Evolutionary conservation across 2,888 invertebrate genomes (phyloP).

Genomic region (Diarsia mendica): DNA sequence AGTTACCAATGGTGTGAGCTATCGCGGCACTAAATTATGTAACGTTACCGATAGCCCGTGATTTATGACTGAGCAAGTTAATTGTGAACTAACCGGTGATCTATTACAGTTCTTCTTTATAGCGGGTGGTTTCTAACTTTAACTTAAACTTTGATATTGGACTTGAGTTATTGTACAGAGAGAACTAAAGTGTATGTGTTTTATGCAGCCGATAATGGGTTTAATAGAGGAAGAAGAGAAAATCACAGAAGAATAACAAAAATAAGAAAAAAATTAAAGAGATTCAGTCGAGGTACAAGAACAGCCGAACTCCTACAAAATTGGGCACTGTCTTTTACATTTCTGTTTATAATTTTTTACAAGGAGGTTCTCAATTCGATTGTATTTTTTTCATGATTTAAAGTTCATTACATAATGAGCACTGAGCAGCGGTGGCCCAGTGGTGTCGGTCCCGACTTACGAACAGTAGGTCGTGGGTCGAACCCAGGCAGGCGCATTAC

Average conservation of each 20-base stretch:
- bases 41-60: constrained; percentile 37
- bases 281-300: neutral
- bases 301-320: no score
- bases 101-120: neutral
- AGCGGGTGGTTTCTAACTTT: neutral
- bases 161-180: neutral
- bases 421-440: no score
- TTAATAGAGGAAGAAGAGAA: neutral
- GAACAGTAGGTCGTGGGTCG: no score
- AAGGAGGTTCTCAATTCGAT: no score
- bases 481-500: no score
- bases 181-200: neutral
- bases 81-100: constrained; percentile 29
- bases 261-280: neutral
- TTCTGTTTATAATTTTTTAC: no score
- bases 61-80: constrained; percentile 40
- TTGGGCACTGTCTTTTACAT: neutral
- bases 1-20: constrained; percentile 20
- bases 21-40: constrained; percentile 27
- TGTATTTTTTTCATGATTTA: no score
- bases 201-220: neutral
- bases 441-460: no score
- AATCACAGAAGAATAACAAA: neutral
- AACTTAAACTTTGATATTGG: neutral
- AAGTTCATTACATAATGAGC: no score